Evolutionary conservation across 2,113 vertebrate genomes (phyloP), one percentile per base, ranked within the genome.

Genomic region (Apus apus): DNA sequence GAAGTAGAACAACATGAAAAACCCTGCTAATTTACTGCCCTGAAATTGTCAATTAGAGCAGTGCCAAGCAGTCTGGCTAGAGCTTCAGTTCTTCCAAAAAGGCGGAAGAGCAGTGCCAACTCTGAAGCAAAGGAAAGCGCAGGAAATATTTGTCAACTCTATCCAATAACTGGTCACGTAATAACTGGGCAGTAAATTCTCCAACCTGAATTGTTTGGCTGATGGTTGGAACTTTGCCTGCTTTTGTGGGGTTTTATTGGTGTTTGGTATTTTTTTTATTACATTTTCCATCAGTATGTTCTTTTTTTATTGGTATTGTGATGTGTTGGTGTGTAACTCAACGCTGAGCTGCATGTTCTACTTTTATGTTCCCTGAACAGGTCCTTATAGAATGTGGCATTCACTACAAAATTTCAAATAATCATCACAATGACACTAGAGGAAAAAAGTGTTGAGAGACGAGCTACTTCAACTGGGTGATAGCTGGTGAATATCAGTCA

Each of bases 61-160:
- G 81, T 95, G 94, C 96, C 94, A 97, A 97, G 92, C 92, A 91
- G 75, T 91, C 76, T 97, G 96, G 95, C 93, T 97, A 95, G 90
- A 88, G 38, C 87, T 97, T 43, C 56, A 65, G 45, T 23, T 76
- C 92, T 75, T 98, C 97, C 85, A 79, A 96, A 96, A 97, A 96
- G 57, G 95, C 94, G 74, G 43, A 46, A 91, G 45, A 86, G 22
- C 66, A 20, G 66, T 94, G 91, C 96, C 83, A 97, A 56, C 38
- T 70, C 61, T 70, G 70, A 82, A 91, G 93, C 86, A 85, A 86
- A 92, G 79, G 88, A 86, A 50, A 91, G 65, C 4, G 5, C 83
- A 91, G 84, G 87, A 96, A 97, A 91, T 96, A 95, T 90, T 92
- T 89, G 65, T 80, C 94, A 95, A 77, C 68, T 95, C 73, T 92